Base-by-base conservation (phyloP, 2,797 vertebrate genomes). In the Staurois parvus region DNA sequence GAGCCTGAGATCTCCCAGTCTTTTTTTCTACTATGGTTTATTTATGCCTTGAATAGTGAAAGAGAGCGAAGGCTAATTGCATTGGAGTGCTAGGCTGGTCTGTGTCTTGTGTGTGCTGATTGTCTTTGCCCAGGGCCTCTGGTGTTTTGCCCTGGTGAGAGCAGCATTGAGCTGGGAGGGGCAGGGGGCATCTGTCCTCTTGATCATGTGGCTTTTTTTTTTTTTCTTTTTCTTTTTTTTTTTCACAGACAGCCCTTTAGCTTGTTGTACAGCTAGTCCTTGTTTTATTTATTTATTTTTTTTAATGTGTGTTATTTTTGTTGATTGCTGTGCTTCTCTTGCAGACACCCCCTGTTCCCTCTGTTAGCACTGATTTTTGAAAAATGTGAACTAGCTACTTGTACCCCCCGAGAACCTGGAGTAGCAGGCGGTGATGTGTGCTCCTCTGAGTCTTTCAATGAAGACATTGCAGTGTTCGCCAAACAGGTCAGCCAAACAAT, bases 351-450 rank as follows among this genome's bases (percentile, higher is more conserved):
- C 92, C 96, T 99, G 90, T 99, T 99, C 94, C 98, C 98, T 91
- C 96, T 99, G 93, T 96, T 99, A 97, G 98, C 98, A 96, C 97
- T 99, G 96, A 99, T 99, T 96, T 99, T 99, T 97, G 98, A 99
- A 96, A 99, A 99, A 97, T 99, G 98, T 97, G 98, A 99, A 97
- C 97, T 99, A 97, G 98, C 98, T 93, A 99, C 98, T 90, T 99
- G 98, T 94, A 99, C 98, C 90, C 98, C 98, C 92, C 96, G 98
- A 94, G 98, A 99, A 92, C 98, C 98, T 89, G 98, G 98, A 91
- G 98, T 99, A 94, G 98, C 98, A 86, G 98, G 98, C 94, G 98
- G 98, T 92, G 98, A 99, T 93, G 98, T 99, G 91, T 99, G 98
- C 90, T 99, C 98, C 79, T 99, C 98, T 87, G 98, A 99, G 92